phyloP scores from a whole-genome alignment of 2,888 invertebrate genomes.

The Ptychoptera contaminata region DNA sequence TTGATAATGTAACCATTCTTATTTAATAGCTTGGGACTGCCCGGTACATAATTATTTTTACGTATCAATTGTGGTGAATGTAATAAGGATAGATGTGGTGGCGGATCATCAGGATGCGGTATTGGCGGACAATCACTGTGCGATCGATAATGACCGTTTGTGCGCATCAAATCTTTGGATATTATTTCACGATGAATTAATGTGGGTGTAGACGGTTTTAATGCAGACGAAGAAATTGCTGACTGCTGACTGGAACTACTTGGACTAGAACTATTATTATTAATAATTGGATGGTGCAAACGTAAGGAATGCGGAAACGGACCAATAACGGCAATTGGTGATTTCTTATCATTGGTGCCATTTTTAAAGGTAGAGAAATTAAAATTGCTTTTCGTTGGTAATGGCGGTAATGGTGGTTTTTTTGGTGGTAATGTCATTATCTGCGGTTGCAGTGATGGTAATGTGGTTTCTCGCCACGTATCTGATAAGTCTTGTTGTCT shows the following conservation, averaged over 20 bases:
- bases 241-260: slow-evolving; percentile 14
- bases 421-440: slow-evolving; percentile 46
- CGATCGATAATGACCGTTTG: slow-evolving; percentile 21
- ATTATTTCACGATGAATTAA: background rate
- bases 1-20: slow-evolving; percentile 40
- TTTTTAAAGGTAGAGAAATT: slow-evolving; percentile 35
- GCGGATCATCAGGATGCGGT: slow-evolving; percentile 14
- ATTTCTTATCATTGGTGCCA: slow-evolving; percentile 20
- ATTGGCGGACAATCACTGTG: slow-evolving; percentile 18
- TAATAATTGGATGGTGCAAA: no score
- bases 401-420: slow-evolving; percentile 57
- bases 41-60: slow-evolving; percentile 26
- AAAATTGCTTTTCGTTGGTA: slow-evolving; percentile 32
- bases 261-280: slow-evolving; percentile 8
- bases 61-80: slow-evolving; percentile 41
- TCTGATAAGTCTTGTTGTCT: slow-evolving; percentile 6
- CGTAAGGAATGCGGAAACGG: slow-evolving; percentile 38
- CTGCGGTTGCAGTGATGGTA: slow-evolving; percentile 23
- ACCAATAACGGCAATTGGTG: slow-evolving; percentile 40
- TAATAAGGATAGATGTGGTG: slow-evolving; percentile 25
- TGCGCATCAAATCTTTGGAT: slow-evolving; percentile 12
- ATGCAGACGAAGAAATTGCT: slow-evolving; percentile 18
- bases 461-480: background rate
- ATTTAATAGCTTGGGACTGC: slow-evolving; percentile 22
- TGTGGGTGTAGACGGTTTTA: slow-evolving; percentile 11